Evolutionary conservation across 2,113 vertebrate species (phyloP), one percentile per base, ranked within the genome.

Genomic region (Colius striatus): DNA sequence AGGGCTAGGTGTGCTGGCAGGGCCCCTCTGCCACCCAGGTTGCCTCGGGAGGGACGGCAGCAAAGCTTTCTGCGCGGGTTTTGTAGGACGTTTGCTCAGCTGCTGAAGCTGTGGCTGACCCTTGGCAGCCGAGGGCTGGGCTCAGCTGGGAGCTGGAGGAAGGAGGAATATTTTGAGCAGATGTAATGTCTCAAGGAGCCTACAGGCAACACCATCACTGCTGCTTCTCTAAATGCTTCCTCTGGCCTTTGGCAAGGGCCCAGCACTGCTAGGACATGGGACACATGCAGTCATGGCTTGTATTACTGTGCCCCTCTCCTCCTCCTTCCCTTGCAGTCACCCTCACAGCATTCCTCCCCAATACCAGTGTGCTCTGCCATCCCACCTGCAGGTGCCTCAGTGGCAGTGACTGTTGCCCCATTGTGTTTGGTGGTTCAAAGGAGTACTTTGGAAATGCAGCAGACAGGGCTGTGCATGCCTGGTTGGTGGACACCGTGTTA

Each of bases 401-500:
- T 2, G 58, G 60, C 23, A 10, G 15, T 1, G 4, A 5, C 2
- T 0, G 4, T 1, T 26, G 41, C 36, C 57, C 71, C 3, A 0
- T 22, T 25, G 4, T 6, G 67, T 55, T 4, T 2, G 38, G 61
- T 17, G 61, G 27, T 11, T 58, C 43, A 6, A 2, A 58, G 54
- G 11, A 26, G 18, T 7, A 0, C 9, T 4, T n/a, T 0, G 4
- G 83, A 36, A 36, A 13, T 2, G 41, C 78, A 62, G 72, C 41
- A 19, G 2, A 15, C 2, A 2, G 55, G 47, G 58, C 4, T 0
- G 0, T 0, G 4, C 1, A 1, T 2, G 20, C 27, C n/a, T 21
- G 54, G 4, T 8, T 16, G 57, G 20, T 8, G 65, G 32, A n/a
- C 13, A 10, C 6, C 7, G 63, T 1, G 18, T 27, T 51, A 13